Conservation (phyloP, 2,888 invertebrate genomes). For the Pristionchus japonicus region DNA sequence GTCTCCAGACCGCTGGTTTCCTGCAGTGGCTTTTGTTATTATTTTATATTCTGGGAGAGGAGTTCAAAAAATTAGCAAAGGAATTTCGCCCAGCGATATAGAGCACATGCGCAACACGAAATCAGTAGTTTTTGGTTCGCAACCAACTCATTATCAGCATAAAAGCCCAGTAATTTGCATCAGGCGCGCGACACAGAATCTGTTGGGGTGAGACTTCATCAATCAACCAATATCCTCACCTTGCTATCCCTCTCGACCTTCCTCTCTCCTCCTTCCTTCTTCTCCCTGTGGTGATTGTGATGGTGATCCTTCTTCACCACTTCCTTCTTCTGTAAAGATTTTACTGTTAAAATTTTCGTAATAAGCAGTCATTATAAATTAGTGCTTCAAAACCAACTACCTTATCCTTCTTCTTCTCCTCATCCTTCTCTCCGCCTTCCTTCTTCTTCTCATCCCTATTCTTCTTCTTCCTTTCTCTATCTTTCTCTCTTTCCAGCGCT, state of each 20-base stretch:
- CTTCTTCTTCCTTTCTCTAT: constrained; percentile 57
- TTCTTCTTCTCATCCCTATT: constrained; percentile 48
- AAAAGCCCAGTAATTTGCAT: not conserved
- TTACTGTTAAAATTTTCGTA: not conserved
- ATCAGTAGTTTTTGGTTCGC: no score
- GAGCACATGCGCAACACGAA: not conserved
- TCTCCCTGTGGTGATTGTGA: constrained; percentile 19
- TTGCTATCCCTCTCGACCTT: not conserved
- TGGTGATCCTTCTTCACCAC: not conserved
- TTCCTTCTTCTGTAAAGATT: not conserved
- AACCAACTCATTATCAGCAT: not conserved
- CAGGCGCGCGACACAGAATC: not conserved
- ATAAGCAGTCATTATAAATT: not conserved
- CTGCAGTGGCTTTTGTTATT: not conserved
- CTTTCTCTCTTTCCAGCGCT: constrained; percentile 11
- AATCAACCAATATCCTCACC: not conserved
- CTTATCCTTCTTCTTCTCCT: constrained; percentile 29
- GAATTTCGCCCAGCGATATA: not conserved
- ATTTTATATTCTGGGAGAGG: not conserved
- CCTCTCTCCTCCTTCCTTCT: not conserved
- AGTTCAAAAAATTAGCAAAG: not conserved
- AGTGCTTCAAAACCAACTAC: not conserved
- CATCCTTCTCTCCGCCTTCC: constrained; percentile 47
- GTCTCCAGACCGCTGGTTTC: constrained; percentile 45
- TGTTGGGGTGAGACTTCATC: not conserved